A percentile compares a stretch with the other conserved stretches of the same genome.
Conservation (phyloP, 2,888 invertebrate species). For the Cerceris rybyensis region DNA sequence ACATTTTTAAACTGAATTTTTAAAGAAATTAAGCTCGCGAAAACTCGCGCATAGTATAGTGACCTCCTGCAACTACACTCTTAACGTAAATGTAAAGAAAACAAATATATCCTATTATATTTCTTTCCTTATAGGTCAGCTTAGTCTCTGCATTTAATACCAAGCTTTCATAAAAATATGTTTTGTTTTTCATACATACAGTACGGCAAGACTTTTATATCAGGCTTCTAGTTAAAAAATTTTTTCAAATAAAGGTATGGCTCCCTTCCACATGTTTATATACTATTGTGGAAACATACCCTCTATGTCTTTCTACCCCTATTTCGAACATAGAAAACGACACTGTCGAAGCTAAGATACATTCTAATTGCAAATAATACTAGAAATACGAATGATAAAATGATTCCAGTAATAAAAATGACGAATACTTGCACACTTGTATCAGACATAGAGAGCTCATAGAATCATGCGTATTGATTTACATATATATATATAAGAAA, state of each 20-base stretch:
- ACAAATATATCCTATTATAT: constrained; percentile 35
- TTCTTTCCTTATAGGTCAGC: constrained; percentile 43
- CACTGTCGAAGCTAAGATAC: constrained; percentile 40
- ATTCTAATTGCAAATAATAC: constrained; percentile 25
- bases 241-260: constrained; percentile 61
- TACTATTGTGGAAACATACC: constrained; percentile 51
- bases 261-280: constrained; percentile 59
- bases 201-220: constrained; percentile 74
- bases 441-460: constrained; percentile 55
- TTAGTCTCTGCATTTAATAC: constrained; percentile 58
- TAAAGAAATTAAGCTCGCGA: constrained; percentile 33
- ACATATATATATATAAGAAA: constrained; percentile 43
- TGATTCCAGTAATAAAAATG: constrained; percentile 9
- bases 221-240: constrained; percentile 69
- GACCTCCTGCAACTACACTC: constrained; percentile 7
- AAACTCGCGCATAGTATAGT: constrained; percentile 25
- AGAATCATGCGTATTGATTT: constrained; percentile 22
- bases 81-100: constrained; percentile 33
- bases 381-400: constrained; percentile 34
- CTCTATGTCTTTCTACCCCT: constrained; percentile 51
- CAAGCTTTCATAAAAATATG: constrained; percentile 79
- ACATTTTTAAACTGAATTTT: constrained; percentile 31
- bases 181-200: constrained; percentile 69
- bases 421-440: constrained; percentile 28
- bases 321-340: constrained; percentile 42